A percentile compares a stretch with the other conserved stretches of the same genome.
These are phyloP conservation scores for Ormyrus nitidulus DNA, from an alignment of 2,888 invertebrate genomes.

Conservation along the genomic window DNA sequence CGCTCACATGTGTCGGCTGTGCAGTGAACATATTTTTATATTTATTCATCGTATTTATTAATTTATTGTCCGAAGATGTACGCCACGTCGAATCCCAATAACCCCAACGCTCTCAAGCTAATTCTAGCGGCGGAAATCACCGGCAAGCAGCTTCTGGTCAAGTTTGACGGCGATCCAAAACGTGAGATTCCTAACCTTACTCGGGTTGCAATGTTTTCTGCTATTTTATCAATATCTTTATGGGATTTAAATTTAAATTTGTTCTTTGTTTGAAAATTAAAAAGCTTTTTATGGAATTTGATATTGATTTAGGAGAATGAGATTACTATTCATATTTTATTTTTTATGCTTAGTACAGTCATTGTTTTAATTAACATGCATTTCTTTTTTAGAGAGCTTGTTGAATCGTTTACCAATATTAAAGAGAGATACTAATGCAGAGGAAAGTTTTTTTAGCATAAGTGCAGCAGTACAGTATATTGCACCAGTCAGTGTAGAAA, in stretches of 20 bases:
- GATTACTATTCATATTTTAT: neutral
- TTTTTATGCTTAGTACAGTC: neutral
- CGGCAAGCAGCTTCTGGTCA: slow-evolving; percentile 77
- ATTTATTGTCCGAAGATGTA: slow-evolving; percentile 78
- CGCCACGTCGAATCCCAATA: slow-evolving; percentile 85
- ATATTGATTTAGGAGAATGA: neutral
- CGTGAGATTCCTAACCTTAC: slow-evolving; percentile 76
- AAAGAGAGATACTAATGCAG: slow-evolving; percentile 79
- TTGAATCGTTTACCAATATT: slow-evolving; percentile 82
- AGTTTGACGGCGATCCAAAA: slow-evolving; percentile 80
- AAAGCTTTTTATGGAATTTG: neutral
- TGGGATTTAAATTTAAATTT: neutral
- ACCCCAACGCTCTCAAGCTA: slow-evolving; percentile 86
- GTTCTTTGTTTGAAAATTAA: neutral
- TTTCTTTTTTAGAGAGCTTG: slow-evolving; percentile 74
- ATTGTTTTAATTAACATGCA: slow-evolving; percentile 8
- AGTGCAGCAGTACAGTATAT: slow-evolving; percentile 84
- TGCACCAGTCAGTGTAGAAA: slow-evolving; percentile 76
- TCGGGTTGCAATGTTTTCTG: slow-evolving; percentile 27
- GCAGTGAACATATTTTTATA: slow-evolving; percentile 44
- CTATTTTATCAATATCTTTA: slow-evolving; percentile 27
- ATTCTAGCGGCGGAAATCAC: slow-evolving; percentile 83
- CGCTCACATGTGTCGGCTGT: slow-evolving; percentile 33
- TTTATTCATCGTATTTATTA: slow-evolving; percentile 45
- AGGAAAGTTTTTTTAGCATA: slow-evolving; percentile 81